phyloP scores from a whole-genome alignment of 2,113 vertebrate species.

The Caloenas nicobarica region DNA sequence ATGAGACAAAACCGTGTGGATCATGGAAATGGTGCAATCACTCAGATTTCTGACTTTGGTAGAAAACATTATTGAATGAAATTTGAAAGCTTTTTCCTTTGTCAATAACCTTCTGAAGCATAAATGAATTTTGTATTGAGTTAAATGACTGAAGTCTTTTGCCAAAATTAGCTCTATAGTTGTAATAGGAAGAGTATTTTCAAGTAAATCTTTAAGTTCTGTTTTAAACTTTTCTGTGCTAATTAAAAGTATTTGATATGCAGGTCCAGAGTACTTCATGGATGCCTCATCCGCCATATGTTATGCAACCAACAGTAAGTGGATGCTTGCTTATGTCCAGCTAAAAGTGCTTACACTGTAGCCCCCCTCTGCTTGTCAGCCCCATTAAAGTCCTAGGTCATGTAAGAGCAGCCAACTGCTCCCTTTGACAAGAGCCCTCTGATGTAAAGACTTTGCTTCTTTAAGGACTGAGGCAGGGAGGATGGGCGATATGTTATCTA shows the following conservation, averaged over 20 bases:
- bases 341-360: conserved; percentile 22
- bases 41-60: neutral
- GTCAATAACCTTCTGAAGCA: neutral
- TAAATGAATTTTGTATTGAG: neutral
- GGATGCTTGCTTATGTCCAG: conserved; percentile 66
- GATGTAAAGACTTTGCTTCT: neutral
- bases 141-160: neutral
- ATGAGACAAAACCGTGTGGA: neutral
- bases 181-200: neutral
- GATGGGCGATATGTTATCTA: neutral
- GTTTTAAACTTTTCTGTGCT: conserved; percentile 68
- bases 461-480: neutral
- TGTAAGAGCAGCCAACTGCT: neutral
- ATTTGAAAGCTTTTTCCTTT: neutral
- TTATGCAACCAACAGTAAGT: conserved; percentile 99
- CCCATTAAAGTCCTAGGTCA: neutral
- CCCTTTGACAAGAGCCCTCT: neutral
- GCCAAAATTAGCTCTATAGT: neutral
- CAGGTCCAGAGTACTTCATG: conserved; percentile 99
- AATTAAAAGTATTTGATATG: conserved; percentile 75
- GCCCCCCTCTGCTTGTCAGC: neutral
- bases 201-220: neutral
- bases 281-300: conserved; percentile 99
- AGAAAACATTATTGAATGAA: neutral
- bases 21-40: neutral